Conservation (phyloP, 2,797 vertebrate species). For the Rhynchonycteris naso region DNA sequence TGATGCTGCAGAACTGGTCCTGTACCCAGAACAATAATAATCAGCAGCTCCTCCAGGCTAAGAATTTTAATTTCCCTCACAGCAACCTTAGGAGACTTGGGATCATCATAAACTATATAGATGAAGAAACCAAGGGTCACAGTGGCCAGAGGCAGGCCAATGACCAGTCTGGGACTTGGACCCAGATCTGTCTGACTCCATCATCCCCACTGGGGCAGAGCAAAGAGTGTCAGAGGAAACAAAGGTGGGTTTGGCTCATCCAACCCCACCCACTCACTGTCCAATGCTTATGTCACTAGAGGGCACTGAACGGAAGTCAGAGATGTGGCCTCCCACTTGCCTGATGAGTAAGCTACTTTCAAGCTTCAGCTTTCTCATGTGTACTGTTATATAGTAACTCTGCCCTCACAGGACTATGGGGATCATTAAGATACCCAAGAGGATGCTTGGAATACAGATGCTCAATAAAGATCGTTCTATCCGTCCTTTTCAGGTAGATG, state of each 20-base stretch:
- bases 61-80: background rate
- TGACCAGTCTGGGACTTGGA: background rate
- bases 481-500: background rate
- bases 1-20: background rate
- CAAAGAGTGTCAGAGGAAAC: background rate
- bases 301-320: background rate
- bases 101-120: background rate
- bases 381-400: background rate
- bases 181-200: background rate
- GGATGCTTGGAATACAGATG: background rate
- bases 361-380: background rate
- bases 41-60: background rate
- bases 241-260: background rate
- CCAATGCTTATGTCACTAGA: accelerated
- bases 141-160: background rate
- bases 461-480: background rate
- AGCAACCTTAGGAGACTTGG: background rate
- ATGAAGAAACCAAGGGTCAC: background rate
- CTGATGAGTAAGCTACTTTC: background rate
- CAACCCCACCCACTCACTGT: background rate
- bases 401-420: background rate
- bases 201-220: background rate
- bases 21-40: background rate
- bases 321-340: background rate
- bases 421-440: background rate